Evolutionary conservation across 1,140 invertebrate species (phyloP).

Genomic region (Archegozetes longisetosus): DNA sequence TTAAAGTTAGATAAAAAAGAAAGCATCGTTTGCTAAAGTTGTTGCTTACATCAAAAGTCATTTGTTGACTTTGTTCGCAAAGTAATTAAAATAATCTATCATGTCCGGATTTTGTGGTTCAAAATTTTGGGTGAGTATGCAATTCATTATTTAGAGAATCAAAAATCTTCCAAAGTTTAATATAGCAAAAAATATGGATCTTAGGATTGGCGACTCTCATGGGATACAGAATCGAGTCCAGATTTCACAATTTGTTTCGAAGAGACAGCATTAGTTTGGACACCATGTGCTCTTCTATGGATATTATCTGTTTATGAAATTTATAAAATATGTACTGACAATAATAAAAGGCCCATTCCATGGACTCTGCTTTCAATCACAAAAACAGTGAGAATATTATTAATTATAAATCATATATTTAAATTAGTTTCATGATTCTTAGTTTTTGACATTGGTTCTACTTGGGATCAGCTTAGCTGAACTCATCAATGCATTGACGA

Average conservation of each 20-base stretch:
- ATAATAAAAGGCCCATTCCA: neutral
- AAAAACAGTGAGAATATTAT: neutral
- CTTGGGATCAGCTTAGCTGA: neutral
- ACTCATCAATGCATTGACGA: too few relatives aligned
- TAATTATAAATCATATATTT: too few relatives aligned
- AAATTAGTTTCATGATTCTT: neutral
- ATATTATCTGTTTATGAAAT: constrained; percentile 26
- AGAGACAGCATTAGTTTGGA: constrained; percentile 67
- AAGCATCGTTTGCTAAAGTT: too few relatives aligned
- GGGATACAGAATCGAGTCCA: constrained; percentile 54
- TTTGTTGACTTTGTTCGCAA: too few relatives aligned
- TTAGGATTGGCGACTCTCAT: constrained; percentile 50
- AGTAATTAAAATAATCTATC: too few relatives aligned
- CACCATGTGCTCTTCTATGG: constrained; percentile 74
- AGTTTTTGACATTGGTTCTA: constrained; percentile 4
- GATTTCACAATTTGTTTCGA: constrained; percentile 74
- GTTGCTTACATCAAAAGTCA: too few relatives aligned
- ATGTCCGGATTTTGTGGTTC: too few relatives aligned
- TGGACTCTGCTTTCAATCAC: neutral
- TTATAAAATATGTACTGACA: neutral
- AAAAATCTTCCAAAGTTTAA: too few relatives aligned
- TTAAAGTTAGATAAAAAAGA: too few relatives aligned
- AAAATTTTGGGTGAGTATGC: too few relatives aligned
- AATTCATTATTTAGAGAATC: too few relatives aligned
- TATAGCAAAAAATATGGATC: too few relatives aligned